phyloP scores from a whole-genome alignment of 2,113 vertebrate species.

The Mormoops blainvillei region DNA sequence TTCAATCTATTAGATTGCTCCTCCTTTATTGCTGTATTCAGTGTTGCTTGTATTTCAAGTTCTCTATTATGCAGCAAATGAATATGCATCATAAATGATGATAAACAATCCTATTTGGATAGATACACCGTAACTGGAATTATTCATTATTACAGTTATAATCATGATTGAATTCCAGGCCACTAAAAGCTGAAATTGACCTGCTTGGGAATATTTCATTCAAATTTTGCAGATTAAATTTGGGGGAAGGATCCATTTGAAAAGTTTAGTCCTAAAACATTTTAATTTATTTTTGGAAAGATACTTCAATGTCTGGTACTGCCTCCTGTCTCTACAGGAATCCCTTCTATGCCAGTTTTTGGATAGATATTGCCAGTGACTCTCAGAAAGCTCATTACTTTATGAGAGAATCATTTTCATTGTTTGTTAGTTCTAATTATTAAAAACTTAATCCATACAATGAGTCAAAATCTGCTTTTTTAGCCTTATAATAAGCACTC shows the following conservation, averaged over 20 bases:
- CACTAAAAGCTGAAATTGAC: constrained; percentile 8
- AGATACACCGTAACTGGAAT: background rate
- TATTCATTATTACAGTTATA: background rate
- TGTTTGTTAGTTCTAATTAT: background rate
- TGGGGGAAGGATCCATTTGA: background rate
- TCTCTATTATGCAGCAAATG: background rate
- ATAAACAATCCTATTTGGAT: background rate
- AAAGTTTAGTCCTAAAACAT: background rate
- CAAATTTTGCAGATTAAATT: constrained; percentile 3
- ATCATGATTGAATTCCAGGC: background rate
- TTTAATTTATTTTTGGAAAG: background rate
- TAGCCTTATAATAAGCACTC: background rate
- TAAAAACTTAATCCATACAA: background rate
- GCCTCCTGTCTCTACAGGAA: background rate
- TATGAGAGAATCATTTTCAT: background rate
- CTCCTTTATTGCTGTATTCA: background rate
- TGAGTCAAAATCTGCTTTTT: background rate
- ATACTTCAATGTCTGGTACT: background rate
- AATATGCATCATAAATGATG: background rate
- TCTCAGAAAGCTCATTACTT: background rate
- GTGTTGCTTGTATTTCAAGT: background rate
- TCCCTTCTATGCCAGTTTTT: background rate
- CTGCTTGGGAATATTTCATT: background rate
- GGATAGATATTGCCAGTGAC: background rate
- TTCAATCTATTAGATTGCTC: background rate